Percentiles rank a stretch among this genome's conserved stretches.
These are phyloP conservation scores for Temnothorax longispinosus DNA, from an alignment of 1,140 invertebrate species.

Conservation along the genomic window DNA sequence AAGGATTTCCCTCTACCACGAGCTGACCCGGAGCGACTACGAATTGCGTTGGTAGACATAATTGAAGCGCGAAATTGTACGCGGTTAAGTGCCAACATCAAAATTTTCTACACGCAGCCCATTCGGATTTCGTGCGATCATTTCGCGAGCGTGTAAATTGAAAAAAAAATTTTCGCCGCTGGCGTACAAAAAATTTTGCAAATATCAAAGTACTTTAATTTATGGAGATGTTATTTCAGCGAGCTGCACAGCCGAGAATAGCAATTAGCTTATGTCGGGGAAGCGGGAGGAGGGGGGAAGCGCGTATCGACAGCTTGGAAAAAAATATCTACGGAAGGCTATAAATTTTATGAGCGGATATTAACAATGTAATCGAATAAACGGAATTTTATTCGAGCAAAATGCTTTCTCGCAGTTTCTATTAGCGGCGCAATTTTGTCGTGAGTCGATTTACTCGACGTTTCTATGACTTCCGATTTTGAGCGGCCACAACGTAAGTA, in stretches of 20 bases:
- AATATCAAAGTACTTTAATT: conserved; percentile 42
- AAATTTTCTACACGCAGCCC: conserved; percentile 20
- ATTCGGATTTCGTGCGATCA: background rate
- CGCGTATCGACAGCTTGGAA: background rate
- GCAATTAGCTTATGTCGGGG: conserved; percentile 19
- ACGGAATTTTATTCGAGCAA: background rate
- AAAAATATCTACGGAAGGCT: background rate
- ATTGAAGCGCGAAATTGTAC: conserved; percentile 18
- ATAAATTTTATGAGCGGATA: conserved; percentile 17
- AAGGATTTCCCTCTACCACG: conserved; percentile 29
- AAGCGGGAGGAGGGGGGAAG: background rate
- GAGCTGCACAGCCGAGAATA: conserved; percentile 12
- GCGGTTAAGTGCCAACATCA: background rate
- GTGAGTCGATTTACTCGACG: conserved; percentile 9
- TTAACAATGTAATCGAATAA: conserved; percentile 5
- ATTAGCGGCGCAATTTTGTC: background rate
- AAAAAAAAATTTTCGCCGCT: background rate
- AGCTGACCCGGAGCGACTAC: background rate
- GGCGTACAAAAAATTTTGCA: conserved; percentile 14
- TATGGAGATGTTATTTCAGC: conserved; percentile 42
- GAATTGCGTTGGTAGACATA: conserved; percentile 1
- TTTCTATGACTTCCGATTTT: conserved; percentile 23
- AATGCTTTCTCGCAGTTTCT: background rate
- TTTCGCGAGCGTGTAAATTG: conserved; percentile 29
- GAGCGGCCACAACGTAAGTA: background rate